Percentiles rank a stretch among this genome's conserved stretches.
phyloP scores from a whole-genome alignment of 2,113 vertebrate species.

The Calcarius ornatus region DNA sequence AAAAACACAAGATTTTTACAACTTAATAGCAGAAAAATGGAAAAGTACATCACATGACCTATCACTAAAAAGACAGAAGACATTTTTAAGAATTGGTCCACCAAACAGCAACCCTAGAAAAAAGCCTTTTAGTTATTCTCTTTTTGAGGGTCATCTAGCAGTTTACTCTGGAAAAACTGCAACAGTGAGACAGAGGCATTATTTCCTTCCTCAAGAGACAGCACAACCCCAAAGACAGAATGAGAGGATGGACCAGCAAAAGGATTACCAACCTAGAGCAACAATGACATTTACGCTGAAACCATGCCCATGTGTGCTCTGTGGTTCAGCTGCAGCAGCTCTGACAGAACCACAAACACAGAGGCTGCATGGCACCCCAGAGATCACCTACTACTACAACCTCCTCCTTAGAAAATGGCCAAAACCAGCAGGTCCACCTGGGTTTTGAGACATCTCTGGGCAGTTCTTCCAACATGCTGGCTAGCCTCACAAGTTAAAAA shows the following conservation, averaged over 20 bases:
- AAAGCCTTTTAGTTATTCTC: not conserved
- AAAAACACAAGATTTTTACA: not conserved
- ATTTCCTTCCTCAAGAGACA: not conserved
- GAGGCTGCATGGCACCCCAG: not conserved
- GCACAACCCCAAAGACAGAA: not conserved
- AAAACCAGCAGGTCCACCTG: not conserved
- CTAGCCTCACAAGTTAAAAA: not conserved
- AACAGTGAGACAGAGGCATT: not conserved
- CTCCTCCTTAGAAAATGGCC: not conserved
- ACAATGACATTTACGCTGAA: not conserved
- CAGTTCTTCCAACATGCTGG: not conserved
- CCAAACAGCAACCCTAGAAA: not conserved
- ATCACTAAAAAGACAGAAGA: not conserved
- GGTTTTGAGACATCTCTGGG: not conserved
- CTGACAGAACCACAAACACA: not conserved
- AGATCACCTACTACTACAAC: not conserved
- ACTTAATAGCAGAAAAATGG: not conserved
- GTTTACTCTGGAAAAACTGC: not conserved
- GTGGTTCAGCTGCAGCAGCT: not conserved
- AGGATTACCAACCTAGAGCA: not conserved
- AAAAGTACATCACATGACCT: not conserved
- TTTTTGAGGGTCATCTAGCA: not conserved
- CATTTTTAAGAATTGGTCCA: not conserved
- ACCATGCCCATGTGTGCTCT: rapidly evolving
- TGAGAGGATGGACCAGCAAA: not conserved